Evolutionary conservation across 2,113 vertebrate species (phyloP).

Genomic region (Scytalopus superciliaris): DNA sequence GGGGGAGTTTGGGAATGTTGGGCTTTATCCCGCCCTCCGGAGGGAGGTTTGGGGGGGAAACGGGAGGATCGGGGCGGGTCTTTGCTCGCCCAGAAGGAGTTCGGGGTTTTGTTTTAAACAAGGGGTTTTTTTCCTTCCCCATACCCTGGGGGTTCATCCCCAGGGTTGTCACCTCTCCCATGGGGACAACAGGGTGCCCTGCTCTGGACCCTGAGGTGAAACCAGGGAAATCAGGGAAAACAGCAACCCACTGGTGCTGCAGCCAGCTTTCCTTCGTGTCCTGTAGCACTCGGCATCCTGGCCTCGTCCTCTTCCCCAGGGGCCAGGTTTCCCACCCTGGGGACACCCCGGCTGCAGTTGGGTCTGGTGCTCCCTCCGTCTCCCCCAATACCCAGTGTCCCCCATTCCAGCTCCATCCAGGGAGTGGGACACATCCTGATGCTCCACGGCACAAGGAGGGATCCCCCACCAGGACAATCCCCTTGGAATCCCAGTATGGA

Average conservation of each 20-base stretch:
- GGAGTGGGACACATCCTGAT: fast-evolving
- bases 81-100: not conserved
- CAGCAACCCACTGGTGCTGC: not conserved
- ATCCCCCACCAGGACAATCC: too few relatives aligned
- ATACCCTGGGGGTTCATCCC: not conserved
- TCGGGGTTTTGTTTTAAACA: fast-evolving
- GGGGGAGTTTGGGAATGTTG: not conserved
- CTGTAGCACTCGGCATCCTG: fast-evolving
- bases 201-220: not conserved
- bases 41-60: not conserved
- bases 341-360: fast-evolving
- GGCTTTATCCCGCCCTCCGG: not conserved
- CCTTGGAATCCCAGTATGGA: not conserved
- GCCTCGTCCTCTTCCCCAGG: not conserved
- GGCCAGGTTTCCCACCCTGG: not conserved
- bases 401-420: fast-evolving
- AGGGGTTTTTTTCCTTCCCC: too few relatives aligned
- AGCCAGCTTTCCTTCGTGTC: not conserved
- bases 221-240: not conserved
- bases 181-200: not conserved
- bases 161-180: not conserved
- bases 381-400: not conserved
- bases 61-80: fast-evolving
- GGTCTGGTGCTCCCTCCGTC: not conserved
- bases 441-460: not conserved